Base-by-base conservation (phyloP, 35 echinoderm and acorn worm genomes). In the Chiridota heheva region DNA sequence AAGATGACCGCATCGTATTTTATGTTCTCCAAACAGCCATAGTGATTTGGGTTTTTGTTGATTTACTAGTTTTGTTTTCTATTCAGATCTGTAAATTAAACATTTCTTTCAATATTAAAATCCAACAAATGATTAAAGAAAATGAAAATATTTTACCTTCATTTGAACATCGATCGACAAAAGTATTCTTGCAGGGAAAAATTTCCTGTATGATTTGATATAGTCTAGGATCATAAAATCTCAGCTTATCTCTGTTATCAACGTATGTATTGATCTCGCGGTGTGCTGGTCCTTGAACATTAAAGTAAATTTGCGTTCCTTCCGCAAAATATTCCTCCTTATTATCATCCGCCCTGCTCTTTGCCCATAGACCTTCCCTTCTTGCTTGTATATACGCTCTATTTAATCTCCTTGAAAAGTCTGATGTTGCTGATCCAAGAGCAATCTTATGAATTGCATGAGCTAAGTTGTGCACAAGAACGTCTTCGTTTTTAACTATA, bases 261-360 rank as follows among this genome's bases (percentile, higher is more conserved):
- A 87, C 53, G 33, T 77, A 44, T 15, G 77, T 87, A 7, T 87
- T 62, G n/a, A 70, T 36, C 8, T 61, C 62, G 1, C 43, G 36
- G 15, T 46, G 47, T 27, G 61, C 42, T 6, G 73, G 60, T 1
- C 40, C 36, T 42, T 87, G 84, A 0, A 70, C 81, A 30, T 79
- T 17, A 69, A 87, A 87, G 44, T 51, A 87, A 53, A 60, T 68
- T 37, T 87, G 84, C 7, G 67, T 63, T 7, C 84, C 84, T 46
- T 87, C 84, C 4, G 84, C 60, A 33, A 87, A 87, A 60, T 87
- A 87, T 32, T 71, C 56, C 16, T 87, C 84, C 1, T 64, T 31
- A 17, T 60, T 87, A 59, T 87, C 72, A 27, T 77, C 72, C 27
- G 41, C 37, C 1, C 20, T 15, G 0, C 72, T 87, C 16, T 56